A percentile compares a stretch with the other conserved stretches of the same genome.
These are phyloP conservation scores for Panorpa germanica DNA, from an alignment of 2,888 invertebrate genomes.

Conservation along the genomic window DNA sequence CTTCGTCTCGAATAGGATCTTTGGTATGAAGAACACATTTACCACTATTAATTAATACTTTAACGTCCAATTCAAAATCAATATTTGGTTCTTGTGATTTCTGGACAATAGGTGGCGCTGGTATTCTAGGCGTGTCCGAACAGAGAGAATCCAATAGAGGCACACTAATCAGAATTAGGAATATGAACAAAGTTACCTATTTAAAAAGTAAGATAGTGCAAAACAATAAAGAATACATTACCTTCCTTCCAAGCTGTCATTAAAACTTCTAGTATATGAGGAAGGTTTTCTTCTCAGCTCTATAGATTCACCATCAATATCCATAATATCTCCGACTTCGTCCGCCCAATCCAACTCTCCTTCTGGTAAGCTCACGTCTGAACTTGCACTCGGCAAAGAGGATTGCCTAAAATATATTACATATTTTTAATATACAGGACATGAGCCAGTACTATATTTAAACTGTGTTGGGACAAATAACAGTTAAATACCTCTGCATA, in stretches of 20 bases:
- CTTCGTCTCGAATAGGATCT: slow-evolving; percentile 49
- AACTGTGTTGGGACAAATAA: too few relatives aligned
- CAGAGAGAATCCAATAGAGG: slow-evolving; percentile 20
- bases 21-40: slow-evolving; percentile 93
- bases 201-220: slow-evolving; percentile 16
- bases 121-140: slow-evolving; percentile 12
- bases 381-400: slow-evolving; percentile 57
- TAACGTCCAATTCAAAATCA: slow-evolving; percentile 89
- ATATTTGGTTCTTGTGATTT: slow-evolving; percentile 70
- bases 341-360: slow-evolving; percentile 7
- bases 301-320: slow-evolving; percentile 43
- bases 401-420: slow-evolving; percentile 33
- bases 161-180: too few relatives aligned
- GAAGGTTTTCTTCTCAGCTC: slow-evolving; percentile 36
- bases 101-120: slow-evolving; percentile 15
- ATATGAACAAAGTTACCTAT: too few relatives aligned
- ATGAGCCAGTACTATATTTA: slow-evolving; percentile 6
- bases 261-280: too few relatives aligned
- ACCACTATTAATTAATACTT: slow-evolving; percentile 90
- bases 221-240: slow-evolving; percentile 13
- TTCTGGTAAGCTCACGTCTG: slow-evolving; percentile 43
- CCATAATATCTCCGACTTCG: slow-evolving; percentile 25
- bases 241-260: too few relatives aligned
- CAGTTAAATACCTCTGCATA: slow-evolving; percentile 20
- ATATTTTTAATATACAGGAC: slow-evolving; percentile 4